These are phyloP conservation scores for Cyprinodon tularosa DNA, from an alignment of 2,113 vertebrate genomes.

Conservation along the genomic window DNA sequence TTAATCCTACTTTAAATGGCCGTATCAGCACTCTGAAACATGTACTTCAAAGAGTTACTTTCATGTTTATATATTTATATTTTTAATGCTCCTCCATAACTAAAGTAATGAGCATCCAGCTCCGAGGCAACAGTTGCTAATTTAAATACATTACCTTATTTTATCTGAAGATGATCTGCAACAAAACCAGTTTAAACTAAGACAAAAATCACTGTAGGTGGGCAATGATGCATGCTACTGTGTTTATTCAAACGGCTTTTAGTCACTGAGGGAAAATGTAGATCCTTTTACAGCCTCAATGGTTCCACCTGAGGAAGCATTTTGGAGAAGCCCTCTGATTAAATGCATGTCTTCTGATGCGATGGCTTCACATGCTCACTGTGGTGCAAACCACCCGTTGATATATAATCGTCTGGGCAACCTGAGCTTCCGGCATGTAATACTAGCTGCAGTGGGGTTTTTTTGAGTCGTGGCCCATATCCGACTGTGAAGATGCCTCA, in stretches of 20 bases:
- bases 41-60: conserved; percentile 3
- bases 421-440: no score
- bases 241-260: not conserved
- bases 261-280: not conserved
- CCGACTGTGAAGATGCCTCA: not conserved
- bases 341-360: no score
- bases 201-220: not conserved
- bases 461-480: no score
- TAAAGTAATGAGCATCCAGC: no score
- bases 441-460: no score
- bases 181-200: no score
- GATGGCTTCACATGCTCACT: no score
- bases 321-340: not conserved
- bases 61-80: not conserved
- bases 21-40: not conserved
- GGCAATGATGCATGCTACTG: not conserved
- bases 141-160: not conserved
- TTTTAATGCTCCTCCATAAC: not conserved
- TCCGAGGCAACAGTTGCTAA: not conserved
- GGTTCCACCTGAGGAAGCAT: not conserved
- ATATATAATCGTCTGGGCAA: no score
- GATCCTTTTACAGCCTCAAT: not conserved
- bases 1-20: not conserved
- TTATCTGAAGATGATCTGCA: no score
- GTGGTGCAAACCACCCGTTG: no score